Percentiles rank a stretch among this genome's conserved stretches.
These are phyloP conservation scores for Blomia tropicalis DNA, from an alignment of 2,888 invertebrate genomes.

Conservation along the genomic window DNA sequence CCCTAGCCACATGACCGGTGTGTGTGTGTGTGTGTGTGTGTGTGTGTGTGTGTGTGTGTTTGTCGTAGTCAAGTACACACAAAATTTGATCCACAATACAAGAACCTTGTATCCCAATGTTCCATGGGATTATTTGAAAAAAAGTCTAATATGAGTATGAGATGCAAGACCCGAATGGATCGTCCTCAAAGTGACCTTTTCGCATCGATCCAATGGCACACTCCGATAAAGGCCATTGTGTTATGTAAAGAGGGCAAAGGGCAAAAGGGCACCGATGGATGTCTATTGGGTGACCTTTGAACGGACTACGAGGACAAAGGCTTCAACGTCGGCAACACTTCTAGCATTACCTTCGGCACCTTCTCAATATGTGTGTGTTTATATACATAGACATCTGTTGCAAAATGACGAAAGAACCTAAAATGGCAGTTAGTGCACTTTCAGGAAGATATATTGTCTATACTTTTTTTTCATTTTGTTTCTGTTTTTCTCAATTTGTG, in stretches of 20 bases:
- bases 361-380: too few species aligned
- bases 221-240: conserved; percentile 6
- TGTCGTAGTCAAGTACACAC: too few species aligned
- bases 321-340: conserved; percentile 9
- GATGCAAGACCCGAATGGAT: too few species aligned
- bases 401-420: not conserved
- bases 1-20: not conserved
- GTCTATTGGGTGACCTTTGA: conserved; percentile 2
- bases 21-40: too few species aligned
- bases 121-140: too few species aligned
- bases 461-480: too few species aligned
- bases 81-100: too few species aligned
- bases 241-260: conserved; percentile 17
- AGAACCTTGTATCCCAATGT: too few species aligned
- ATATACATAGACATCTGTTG: conserved; percentile 9
- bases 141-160: too few species aligned
- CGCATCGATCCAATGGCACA: conserved; percentile 7
- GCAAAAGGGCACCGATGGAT: conserved; percentile 13
- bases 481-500: too few species aligned
- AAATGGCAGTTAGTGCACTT: not conserved
- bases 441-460: not conserved
- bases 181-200: conserved; percentile 11
- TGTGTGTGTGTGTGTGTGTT: too few species aligned
- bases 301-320: conserved; percentile 5
- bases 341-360: conserved; percentile 12